Percentiles rank a stretch among this genome's conserved stretches.
Evolutionary conservation across 1,140 invertebrate species (phyloP).

Genomic region (Plutomurus gul): DNA sequence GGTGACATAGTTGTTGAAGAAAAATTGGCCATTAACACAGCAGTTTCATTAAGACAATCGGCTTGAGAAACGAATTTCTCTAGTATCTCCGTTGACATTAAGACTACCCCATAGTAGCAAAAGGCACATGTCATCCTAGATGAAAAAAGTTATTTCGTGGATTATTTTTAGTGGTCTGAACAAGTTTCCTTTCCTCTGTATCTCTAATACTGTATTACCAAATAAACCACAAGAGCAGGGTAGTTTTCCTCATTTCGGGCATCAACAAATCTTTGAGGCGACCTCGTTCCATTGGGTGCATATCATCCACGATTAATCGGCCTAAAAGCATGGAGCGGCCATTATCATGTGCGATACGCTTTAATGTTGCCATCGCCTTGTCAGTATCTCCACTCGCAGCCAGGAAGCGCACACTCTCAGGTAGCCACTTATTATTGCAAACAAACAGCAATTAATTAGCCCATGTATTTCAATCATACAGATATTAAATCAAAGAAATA

Average conservation of each 20-base stretch:
- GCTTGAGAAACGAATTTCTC: conserved; percentile 59
- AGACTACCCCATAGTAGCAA: conserved; percentile 92
- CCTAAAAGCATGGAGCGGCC: conserved; percentile 86
- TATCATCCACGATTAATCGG: conserved; percentile 80
- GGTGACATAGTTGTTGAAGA: background rate
- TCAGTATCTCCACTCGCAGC: conserved; percentile 83
- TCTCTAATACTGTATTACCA: conserved; percentile 76
- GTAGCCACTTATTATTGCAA: conserved; percentile 75
- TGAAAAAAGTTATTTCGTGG: background rate
- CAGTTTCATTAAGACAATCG: conserved; percentile 35
- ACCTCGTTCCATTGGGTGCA: conserved; percentile 66
- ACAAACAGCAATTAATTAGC: background rate
- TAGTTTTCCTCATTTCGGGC: conserved; percentile 78
- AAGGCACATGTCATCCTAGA: conserved; percentile 89
- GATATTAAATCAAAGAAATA: background rate
- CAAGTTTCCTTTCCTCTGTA: too few relatives aligned
- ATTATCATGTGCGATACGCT: conserved; percentile 85
- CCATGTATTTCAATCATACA: background rate
- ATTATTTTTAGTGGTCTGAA: too few relatives aligned
- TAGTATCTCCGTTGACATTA: conserved; percentile 94
- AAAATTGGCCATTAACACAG: background rate
- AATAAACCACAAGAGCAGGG: conserved; percentile 88
- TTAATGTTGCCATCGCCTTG: conserved; percentile 80
- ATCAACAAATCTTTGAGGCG: conserved; percentile 71
- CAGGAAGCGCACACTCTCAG: conserved; percentile 88